phyloP scores from a whole-genome alignment of 1,140 invertebrate species.

The Stegodyphus mimosarum region DNA sequence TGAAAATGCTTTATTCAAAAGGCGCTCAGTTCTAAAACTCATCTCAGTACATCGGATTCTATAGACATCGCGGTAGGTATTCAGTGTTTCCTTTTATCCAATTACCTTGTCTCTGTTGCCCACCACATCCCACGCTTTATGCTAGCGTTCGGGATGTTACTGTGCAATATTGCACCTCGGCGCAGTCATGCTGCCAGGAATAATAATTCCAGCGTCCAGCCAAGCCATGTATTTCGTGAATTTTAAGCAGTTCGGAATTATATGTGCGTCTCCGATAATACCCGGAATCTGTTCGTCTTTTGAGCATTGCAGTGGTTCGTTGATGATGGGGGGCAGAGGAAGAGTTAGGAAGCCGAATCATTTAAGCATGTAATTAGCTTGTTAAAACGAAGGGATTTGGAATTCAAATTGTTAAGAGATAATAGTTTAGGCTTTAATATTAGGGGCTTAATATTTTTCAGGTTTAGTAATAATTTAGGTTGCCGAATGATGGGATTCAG shows the following conservation, averaged over 20 bases:
- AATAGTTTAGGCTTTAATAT: background rate
- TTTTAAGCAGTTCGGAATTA: slow-evolving; percentile 31
- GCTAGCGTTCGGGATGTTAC: too few relatives aligned
- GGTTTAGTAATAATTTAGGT: too few relatives aligned
- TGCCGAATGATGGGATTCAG: too few relatives aligned
- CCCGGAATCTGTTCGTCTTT: background rate
- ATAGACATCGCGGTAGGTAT: slow-evolving; percentile 4
- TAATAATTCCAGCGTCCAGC: slow-evolving; percentile 22
- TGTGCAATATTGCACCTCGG: slow-evolving; percentile 19
- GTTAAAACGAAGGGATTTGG: background rate
- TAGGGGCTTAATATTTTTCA: too few relatives aligned
- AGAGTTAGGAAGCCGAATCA: background rate
- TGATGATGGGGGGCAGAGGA: too few relatives aligned
- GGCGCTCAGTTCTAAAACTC: background rate
- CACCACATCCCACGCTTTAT: too few relatives aligned
- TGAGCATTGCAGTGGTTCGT: background rate
- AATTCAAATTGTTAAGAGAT: background rate
- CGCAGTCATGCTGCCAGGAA: slow-evolving; percentile 21
- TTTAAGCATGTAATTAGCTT: slow-evolving; percentile 35
- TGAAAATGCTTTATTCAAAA: slow-evolving; percentile 18
- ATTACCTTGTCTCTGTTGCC: background rate
- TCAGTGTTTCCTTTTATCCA: slow-evolving; percentile 28
- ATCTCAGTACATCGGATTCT: background rate
- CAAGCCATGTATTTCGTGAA: slow-evolving; percentile 39
- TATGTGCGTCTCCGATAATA: background rate